Percentiles rank a stretch among this genome's conserved stretches.
Evolutionary conservation across 2,797 vertebrate species (phyloP).

Genomic region (Sebastes dallii): DNA sequence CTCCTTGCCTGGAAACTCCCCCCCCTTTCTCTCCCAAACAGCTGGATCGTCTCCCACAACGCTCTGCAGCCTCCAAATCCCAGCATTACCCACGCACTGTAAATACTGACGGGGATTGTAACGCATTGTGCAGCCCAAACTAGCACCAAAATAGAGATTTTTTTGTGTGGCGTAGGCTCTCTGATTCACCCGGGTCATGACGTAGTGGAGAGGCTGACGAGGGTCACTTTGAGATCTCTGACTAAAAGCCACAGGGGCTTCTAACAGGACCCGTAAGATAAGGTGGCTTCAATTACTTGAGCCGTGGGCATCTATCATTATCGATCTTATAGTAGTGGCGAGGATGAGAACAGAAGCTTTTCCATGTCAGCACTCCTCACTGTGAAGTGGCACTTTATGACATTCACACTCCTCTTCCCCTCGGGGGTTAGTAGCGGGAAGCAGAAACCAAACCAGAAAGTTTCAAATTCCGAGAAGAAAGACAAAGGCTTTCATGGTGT

Average conservation of each 20-base stretch:
- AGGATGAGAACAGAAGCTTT: conserved; percentile 76
- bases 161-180: conserved; percentile 3
- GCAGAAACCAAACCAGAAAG: conserved; percentile 20
- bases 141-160: conserved; percentile 44
- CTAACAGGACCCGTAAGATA: conserved; percentile 45
- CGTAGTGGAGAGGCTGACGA: background rate
- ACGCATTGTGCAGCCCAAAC: conserved; percentile 46
- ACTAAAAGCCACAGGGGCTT: conserved; percentile 38
- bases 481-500: conserved; percentile 3
- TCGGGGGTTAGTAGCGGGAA: conserved; percentile 27
- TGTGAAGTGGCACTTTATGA: conserved; percentile 69
- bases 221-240: conserved; percentile 42
- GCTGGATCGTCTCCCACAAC: conserved; percentile 73
- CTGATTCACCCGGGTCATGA: conserved; percentile 32
- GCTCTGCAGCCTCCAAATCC: conserved; percentile 70
- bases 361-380: conserved; percentile 71
- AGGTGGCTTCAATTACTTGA: conserved; percentile 47
- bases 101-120: conserved; percentile 68
- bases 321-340: conserved; percentile 61
- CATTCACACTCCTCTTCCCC: conserved; percentile 63
- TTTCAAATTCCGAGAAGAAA: background rate
- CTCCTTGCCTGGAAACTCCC: conserved; percentile 69
- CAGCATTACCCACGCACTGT: conserved; percentile 68
- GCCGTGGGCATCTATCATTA: conserved; percentile 66
- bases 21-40: conserved; percentile 57